These are phyloP conservation scores for Lasioglossum malachurum DNA, from an alignment of 2,888 invertebrate genomes.

Conservation along the genomic window DNA sequence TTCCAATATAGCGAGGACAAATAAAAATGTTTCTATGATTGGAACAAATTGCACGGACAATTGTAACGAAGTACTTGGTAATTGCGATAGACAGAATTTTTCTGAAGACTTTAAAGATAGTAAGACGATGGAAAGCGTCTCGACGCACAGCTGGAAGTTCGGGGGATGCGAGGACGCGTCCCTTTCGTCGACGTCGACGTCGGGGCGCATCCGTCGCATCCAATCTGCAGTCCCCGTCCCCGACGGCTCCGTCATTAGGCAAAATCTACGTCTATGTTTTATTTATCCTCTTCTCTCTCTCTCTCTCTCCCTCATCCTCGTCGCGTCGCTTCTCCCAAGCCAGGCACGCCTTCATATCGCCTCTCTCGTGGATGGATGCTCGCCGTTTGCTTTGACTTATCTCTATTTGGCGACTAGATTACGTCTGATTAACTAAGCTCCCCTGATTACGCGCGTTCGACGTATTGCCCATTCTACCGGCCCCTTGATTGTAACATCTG, in stretches of 20 bases:
- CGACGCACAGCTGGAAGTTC: background rate
- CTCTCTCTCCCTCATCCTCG: background rate
- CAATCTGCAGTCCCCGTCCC: conserved; percentile 30
- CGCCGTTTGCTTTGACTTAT: conserved; percentile 64
- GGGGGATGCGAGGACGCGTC: background rate
- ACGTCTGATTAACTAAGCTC: conserved; percentile 62
- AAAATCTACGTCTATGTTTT: conserved; percentile 52
- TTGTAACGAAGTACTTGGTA: background rate
- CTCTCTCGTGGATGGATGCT: conserved; percentile 40
- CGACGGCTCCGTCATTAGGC: conserved; percentile 50
- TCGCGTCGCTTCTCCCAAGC: background rate
- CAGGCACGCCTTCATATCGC: conserved; percentile 46
- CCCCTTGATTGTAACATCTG: conserved; percentile 60
- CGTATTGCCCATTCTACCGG: conserved; percentile 49
- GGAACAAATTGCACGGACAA: background rate
- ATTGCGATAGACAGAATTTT: background rate
- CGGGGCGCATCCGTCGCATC: conserved; percentile 16
- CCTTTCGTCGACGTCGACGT: background rate
- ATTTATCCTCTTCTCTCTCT: conserved; percentile 32
- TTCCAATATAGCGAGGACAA: no score
- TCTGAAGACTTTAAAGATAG: background rate
- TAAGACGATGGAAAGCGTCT: background rate
- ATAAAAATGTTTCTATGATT: background rate
- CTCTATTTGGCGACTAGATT: conserved; percentile 65
- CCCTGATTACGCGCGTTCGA: conserved; percentile 56